Evolutionary conservation across 2,113 vertebrate species (phyloP).

Genomic region (Tetraodon nigroviridis): DNA sequence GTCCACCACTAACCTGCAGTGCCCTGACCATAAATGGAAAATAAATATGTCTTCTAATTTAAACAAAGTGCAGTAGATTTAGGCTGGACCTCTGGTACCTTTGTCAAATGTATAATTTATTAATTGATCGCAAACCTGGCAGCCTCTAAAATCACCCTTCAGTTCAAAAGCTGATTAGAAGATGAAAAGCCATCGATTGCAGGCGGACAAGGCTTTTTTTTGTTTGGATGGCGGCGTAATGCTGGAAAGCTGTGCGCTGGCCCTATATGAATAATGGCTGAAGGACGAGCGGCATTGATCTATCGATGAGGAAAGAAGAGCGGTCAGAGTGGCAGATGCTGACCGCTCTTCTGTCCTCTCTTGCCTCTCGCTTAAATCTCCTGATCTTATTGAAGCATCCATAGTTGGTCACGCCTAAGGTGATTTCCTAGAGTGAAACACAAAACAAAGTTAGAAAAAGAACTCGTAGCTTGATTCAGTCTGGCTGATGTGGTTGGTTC

Average conservation of each 20-base stretch:
- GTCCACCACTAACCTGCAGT: conserved; percentile 19
- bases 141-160: conserved; percentile 31
- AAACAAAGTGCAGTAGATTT: too few species aligned
- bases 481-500: conserved; percentile 27
- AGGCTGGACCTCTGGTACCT: conserved; percentile 2
- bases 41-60: too few species aligned
- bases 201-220: conserved; percentile 25
- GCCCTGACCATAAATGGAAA: conserved; percentile 12
- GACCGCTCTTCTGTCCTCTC: conserved; percentile 45
- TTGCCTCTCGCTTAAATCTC: conserved; percentile 28
- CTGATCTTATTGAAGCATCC: too few species aligned
- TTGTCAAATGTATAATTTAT: conserved; percentile 41
- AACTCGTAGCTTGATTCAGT: conserved; percentile 7
- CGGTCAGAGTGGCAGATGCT: conserved; percentile 58
- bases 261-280: conserved; percentile 63
- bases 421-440: too few species aligned
- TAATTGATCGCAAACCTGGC: conserved; percentile 36
- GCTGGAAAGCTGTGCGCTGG: conserved; percentile 16
- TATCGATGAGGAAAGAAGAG: conserved; percentile 51
- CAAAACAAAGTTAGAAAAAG: too few species aligned
- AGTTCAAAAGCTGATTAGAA: conserved; percentile 51
- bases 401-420: too few species aligned
- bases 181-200: conserved; percentile 62
- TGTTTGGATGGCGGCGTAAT: conserved; percentile 43
- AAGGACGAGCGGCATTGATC: conserved; percentile 68